These are phyloP conservation scores for Neogale vison DNA, from an alignment of 2,113 vertebrate genomes.

Conservation along the genomic window DNA sequence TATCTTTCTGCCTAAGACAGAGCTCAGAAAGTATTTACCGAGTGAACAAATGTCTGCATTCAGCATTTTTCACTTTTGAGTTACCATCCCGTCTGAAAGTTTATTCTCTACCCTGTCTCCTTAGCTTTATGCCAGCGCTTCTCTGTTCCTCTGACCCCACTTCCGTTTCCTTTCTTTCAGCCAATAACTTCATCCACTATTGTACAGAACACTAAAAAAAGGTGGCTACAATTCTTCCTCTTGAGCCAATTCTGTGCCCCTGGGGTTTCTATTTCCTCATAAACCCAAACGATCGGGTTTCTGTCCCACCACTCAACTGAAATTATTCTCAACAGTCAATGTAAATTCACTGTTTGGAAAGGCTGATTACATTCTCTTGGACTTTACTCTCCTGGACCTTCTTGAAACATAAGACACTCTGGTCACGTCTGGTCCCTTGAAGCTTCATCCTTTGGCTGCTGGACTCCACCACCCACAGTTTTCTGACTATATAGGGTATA, in stretches of 20 bases:
- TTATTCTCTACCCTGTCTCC: not conserved
- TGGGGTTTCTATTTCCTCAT: not conserved
- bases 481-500: not conserved
- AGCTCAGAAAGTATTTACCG: not conserved
- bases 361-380: not conserved
- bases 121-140: not conserved
- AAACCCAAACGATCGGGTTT: not conserved
- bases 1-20: not conserved
- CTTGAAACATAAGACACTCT: not conserved
- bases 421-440: not conserved
- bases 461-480: not conserved
- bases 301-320: not conserved
- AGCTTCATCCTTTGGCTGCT: not conserved
- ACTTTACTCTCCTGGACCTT: not conserved
- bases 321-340: not conserved
- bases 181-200: not conserved
- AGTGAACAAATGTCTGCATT: not conserved
- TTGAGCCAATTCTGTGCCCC: not conserved
- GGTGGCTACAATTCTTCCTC: not conserved
- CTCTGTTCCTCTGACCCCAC: not conserved
- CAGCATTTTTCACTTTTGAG: not conserved
- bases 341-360: not conserved
- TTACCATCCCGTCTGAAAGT: not conserved
- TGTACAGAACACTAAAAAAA: not conserved
- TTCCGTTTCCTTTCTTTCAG: not conserved